phyloP scores from a whole-genome alignment of 2,888 invertebrate species.

The Strigamia transsilvanica region DNA sequence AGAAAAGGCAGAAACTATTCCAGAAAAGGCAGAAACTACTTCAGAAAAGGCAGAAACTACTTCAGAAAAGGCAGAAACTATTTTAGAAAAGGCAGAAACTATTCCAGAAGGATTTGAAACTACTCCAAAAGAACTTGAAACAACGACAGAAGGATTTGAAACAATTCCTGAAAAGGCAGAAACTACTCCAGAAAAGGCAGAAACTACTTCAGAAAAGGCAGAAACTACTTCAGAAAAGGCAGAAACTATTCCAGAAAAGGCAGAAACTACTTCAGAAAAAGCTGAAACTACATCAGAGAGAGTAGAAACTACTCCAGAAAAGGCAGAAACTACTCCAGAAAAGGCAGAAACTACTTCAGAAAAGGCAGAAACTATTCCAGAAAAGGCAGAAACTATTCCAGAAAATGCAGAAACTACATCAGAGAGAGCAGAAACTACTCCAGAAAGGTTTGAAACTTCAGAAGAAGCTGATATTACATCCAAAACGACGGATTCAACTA shows the following conservation, averaged over 20 bases:
- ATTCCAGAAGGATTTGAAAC: no score
- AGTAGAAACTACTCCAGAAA: neutral
- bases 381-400: neutral
- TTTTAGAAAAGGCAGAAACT: neutral
- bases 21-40: neutral
- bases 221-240: neutral
- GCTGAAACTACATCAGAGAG: neutral
- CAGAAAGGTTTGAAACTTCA: neutral
- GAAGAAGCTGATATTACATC: neutral
- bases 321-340: neutral
- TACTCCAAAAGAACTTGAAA: neutral
- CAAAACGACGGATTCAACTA: no score
- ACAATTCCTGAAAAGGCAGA: neutral
- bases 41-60: no score
- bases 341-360: neutral
- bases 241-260: neutral
- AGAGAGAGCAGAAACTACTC: neutral
- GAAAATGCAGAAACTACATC: neutral
- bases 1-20: neutral
- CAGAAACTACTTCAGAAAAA: neutral
- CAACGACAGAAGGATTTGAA: neutral
- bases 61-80: neutral
- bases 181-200: neutral
- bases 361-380: neutral
- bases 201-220: neutral